Conservation (phyloP, 53 echinoderm and acorn worm species). For the Antedon mediterranea region DNA sequence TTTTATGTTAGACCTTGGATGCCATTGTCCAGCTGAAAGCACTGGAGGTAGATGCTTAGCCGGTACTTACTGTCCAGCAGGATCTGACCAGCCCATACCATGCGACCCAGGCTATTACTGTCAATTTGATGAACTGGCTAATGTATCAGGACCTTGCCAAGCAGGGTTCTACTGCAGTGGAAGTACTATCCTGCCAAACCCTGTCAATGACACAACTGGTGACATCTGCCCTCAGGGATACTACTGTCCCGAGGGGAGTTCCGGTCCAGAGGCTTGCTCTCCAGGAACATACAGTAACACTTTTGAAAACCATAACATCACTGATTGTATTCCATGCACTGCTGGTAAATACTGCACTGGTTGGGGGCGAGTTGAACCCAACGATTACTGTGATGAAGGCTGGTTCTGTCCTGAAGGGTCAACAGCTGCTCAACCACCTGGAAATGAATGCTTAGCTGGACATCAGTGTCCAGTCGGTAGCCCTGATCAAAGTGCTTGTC, state of each 20-base stretch:
- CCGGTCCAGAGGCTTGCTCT: slow-evolving; percentile 43
- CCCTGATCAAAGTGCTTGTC: slow-evolving; percentile 67
- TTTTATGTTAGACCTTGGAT: slow-evolving; percentile 40
- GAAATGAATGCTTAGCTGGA: slow-evolving; percentile 66
- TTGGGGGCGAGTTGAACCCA: slow-evolving; percentile 70
- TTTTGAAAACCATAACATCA: slow-evolving; percentile 51
- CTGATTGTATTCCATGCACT: slow-evolving; percentile 82
- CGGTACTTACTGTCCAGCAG: slow-evolving; percentile 81
- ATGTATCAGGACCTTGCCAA: slow-evolving; percentile 59
- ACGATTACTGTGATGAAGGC: slow-evolving; percentile 80
- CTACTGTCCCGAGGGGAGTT: slow-evolving; percentile 73
- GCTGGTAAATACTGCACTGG: slow-evolving; percentile 86
- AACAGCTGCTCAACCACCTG: slow-evolving; percentile 76
- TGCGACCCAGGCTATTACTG: slow-evolving; percentile 86
- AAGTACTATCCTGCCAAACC: slow-evolving; percentile 74
- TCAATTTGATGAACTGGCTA: slow-evolving; percentile 69
- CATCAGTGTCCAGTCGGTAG: slow-evolving; percentile 76
- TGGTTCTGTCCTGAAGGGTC: slow-evolving; percentile 89
- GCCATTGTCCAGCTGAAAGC: slow-evolving; percentile 81
- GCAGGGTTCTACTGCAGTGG: slow-evolving; percentile 92
- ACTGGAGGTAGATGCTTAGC: slow-evolving; percentile 89
- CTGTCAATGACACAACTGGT: slow-evolving; percentile 69
- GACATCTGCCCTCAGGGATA: slow-evolving; percentile 88
- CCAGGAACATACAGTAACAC: slow-evolving; percentile 72
- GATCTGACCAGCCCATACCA: slow-evolving; percentile 45